A percentile compares a stretch with the other conserved stretches of the same genome.
Evolutionary conservation across 2,113 vertebrate genomes (phyloP).

Genomic region (Hippopotamus amphibius): DNA sequence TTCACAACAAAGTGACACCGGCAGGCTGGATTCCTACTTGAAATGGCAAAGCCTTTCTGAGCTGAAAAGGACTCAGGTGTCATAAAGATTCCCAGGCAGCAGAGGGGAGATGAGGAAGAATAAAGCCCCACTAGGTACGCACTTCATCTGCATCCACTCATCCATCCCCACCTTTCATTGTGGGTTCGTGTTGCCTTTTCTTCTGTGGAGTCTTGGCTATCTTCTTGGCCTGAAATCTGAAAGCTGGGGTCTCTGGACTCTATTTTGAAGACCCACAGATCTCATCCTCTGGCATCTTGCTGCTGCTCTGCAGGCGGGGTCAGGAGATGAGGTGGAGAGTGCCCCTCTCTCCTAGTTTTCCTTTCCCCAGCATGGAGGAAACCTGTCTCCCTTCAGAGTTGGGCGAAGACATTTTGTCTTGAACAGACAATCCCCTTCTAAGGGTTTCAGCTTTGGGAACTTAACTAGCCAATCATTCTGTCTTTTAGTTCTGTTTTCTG

Average conservation of each 20-base stretch:
- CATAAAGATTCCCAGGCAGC: neutral
- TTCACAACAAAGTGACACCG: neutral
- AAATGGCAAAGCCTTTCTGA: conserved; percentile 31
- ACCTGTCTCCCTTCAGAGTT: neutral
- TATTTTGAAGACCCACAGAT: conserved; percentile 1
- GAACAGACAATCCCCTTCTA: neutral
- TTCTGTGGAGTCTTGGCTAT: neutral
- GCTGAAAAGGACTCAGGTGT: neutral
- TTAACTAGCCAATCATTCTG: neutral
- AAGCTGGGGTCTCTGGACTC: neutral
- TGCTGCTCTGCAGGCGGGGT: neutral
- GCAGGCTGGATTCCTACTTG: neutral
- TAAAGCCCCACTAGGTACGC: neutral
- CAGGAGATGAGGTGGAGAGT: neutral
- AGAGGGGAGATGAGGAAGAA: neutral
- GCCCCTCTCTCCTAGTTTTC: neutral
- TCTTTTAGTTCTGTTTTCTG: neutral
- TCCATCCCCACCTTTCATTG: neutral
- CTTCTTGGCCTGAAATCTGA: neutral
- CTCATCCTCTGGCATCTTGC: neutral
- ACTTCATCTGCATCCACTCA: neutral
- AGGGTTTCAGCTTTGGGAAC: conserved; percentile 1
- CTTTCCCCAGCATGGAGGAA: neutral
- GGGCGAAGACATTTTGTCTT: neutral
- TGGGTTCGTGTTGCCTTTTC: neutral